These are phyloP conservation scores for Turnix velox DNA, from an alignment of 2,113 vertebrate genomes.

Conservation along the genomic window DNA sequence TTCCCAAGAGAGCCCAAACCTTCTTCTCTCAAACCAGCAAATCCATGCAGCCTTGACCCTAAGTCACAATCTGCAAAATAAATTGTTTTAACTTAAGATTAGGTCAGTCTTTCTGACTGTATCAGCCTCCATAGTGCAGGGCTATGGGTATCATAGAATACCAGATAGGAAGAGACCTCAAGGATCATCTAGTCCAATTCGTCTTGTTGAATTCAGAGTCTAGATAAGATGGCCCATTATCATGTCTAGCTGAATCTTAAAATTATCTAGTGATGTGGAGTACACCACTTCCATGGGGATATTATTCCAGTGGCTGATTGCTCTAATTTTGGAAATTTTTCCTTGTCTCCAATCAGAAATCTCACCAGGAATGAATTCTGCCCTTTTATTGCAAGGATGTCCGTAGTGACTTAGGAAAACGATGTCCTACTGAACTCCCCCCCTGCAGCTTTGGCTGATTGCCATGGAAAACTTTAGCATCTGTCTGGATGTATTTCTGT, in stretches of 20 bases:
- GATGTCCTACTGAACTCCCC: background rate
- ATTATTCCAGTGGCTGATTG: background rate
- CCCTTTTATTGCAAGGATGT: background rate
- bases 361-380: background rate
- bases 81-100: background rate
- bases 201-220: background rate
- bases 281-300: background rate
- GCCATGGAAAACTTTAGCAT: background rate
- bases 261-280: background rate
- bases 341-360: background rate
- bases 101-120: background rate
- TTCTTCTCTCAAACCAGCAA: background rate
- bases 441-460: fast-evolving
- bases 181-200: background rate
- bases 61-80: background rate
- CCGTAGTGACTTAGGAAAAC: background rate
- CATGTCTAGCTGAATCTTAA: background rate
- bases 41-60: background rate
- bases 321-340: background rate
- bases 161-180: background rate
- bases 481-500: background rate
- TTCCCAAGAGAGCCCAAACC: background rate
- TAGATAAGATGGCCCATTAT: background rate
- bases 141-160: background rate
- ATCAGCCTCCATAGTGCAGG: background rate